Base-by-base conservation (phyloP, 1,140 invertebrate genomes). In the Pectinophora gossypiella region DNA sequence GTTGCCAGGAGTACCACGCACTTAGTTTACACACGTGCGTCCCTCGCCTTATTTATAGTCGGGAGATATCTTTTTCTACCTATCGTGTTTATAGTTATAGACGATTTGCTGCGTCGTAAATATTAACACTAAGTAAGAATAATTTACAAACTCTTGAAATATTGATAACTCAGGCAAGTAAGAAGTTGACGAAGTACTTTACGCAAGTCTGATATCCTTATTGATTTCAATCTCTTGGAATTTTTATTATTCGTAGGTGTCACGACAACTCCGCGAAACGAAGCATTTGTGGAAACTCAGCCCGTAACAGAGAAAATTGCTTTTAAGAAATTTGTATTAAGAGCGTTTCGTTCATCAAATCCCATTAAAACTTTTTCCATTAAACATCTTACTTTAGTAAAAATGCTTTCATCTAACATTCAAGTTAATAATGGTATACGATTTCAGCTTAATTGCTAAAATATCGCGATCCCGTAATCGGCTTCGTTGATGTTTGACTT, bases 311-410 rank as follows among this genome's bases (percentile, higher is more conserved):
- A 68, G 61, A 71, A 76, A 69, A 76, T 75, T 76, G 64, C 68
- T 65, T 65, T 70, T 59, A 70, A 64, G 60, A 76, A 73, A 74
- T 76, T 72, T 75, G 58, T 77, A 72, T 68, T 63, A 67, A 66
- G 54, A 71, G 59, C 67, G 65, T 72, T 80, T 65, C 73, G 73
- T 78, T 72, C 63, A 78, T 83, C 73, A 75, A 76, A 83, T 79
- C 69, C 68, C 68, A 79, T 81, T 83, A 79, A 81, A 83, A 83
- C 67, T 83, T 83, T 79, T 81, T 76, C 75, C 70, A 83, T 83
- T 79, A 77, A 74, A 79, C 64, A 74, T 76, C 68, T 64, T 64
- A 66, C 63, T 73, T 72, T 59, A 63, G 68, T 68, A 72, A 71
- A 73, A 79, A 77, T 66, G 51, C 60, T 76, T 72, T 74, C 54